phyloP scores from a whole-genome alignment of 53 echinoderm and acorn worm species.

The Arbacia lixula region DNA sequence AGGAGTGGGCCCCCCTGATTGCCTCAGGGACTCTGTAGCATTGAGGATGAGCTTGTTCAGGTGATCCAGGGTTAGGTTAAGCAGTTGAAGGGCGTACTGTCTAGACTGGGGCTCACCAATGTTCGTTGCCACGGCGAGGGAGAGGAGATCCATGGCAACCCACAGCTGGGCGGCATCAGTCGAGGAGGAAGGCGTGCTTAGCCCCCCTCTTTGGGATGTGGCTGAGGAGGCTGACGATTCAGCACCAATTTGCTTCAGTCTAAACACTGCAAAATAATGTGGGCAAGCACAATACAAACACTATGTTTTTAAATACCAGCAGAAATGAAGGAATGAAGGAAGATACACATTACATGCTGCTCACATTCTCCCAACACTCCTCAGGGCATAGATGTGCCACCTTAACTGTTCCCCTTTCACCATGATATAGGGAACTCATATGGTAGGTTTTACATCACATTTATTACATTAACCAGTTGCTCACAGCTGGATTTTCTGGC shows the following conservation, averaged over 20 bases:
- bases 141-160: constrained; percentile 78
- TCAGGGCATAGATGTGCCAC: no score
- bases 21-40: constrained; percentile 63
- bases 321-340: no score
- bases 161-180: constrained; percentile 80
- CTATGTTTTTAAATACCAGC: no score
- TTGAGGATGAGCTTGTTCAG: constrained; percentile 88
- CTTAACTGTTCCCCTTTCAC: no score
- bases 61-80: constrained; percentile 78
- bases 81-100: constrained; percentile 86
- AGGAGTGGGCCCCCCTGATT: background rate
- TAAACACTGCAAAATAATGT: constrained; percentile 54
- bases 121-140: constrained; percentile 72
- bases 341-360: no score
- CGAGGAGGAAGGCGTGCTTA: background rate
- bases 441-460: no score
- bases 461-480: no score
- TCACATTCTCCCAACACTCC: no score
- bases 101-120: constrained; percentile 83
- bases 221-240: background rate
- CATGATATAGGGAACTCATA: no score
- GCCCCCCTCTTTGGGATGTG: no score
- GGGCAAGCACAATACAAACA: no score
- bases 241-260: constrained; percentile 15
- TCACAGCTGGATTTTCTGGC: no score